Conservation (phyloP, 2,888 invertebrate species). For the Augochlorella aurata region DNA sequence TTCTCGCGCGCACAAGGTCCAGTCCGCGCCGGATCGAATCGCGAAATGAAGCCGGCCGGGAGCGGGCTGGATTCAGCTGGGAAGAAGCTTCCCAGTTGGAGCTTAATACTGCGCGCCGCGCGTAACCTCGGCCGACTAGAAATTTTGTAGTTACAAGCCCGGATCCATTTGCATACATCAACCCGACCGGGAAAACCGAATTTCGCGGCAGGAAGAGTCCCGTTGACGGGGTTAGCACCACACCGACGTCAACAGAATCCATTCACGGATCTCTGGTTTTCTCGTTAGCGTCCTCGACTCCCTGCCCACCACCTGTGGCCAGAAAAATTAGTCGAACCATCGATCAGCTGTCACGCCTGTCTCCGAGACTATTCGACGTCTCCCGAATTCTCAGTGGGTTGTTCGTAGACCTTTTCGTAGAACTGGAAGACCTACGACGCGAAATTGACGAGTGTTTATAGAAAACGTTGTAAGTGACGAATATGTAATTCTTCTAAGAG, state of each 20-base stretch:
- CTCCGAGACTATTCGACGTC: neutral
- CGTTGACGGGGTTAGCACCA: constrained; percentile 19
- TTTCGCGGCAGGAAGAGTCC: constrained; percentile 39
- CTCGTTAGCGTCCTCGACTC: constrained; percentile 37
- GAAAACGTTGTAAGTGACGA: too few species aligned
- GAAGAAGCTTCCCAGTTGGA: constrained; percentile 37
- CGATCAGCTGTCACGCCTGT: neutral
- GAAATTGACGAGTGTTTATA: too few species aligned
- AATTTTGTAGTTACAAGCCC: constrained; percentile 51
- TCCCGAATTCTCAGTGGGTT: too few species aligned
- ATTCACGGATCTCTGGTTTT: constrained; percentile 53
- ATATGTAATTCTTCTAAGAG: too few species aligned
- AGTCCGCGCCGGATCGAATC: constrained; percentile 46
- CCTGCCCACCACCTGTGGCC: neutral
- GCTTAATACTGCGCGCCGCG: constrained; percentile 12
- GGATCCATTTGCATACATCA: constrained; percentile 52
- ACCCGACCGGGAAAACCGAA: constrained; percentile 31
- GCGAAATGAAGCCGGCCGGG: constrained; percentile 48
- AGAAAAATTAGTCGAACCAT: neutral
- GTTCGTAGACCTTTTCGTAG: too few species aligned
- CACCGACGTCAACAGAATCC: constrained; percentile 48
- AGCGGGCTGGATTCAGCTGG: neutral
- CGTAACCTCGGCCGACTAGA: constrained; percentile 27
- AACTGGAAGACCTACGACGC: too few species aligned
- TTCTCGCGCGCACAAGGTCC: neutral